Evolutionary conservation across 2,113 vertebrate genomes (phyloP).

Genomic region (Campylomormyrus tamandua): DNA sequence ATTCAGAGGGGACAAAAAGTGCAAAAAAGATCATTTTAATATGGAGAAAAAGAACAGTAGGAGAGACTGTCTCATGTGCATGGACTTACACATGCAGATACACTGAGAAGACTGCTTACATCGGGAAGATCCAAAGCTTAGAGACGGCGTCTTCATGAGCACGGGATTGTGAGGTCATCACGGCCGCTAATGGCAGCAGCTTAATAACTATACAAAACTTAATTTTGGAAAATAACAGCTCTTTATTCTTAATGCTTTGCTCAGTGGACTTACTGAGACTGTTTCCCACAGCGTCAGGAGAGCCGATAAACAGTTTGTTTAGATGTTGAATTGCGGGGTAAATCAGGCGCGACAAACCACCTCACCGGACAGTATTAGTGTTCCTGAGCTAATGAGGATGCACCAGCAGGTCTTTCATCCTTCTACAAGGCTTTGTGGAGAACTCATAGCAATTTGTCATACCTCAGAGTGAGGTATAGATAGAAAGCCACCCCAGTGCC

Average conservation of each 20-base stretch:
- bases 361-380: neutral
- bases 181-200: neutral
- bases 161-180: neutral
- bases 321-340: neutral
- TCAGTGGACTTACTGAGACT: neutral
- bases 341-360: neutral
- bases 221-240: neutral
- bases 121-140: neutral
- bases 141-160: neutral
- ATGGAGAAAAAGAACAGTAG: neutral
- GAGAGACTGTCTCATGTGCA: neutral
- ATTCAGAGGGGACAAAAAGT: neutral
- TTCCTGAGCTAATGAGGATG: neutral
- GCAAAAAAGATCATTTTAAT: neutral
- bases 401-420: neutral
- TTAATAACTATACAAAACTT: neutral
- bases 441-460: neutral
- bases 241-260: neutral
- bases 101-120: neutral
- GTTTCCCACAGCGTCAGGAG: neutral
- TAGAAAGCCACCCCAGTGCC: neutral
- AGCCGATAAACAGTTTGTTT: neutral
- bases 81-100: neutral
- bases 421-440: neutral
- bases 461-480: neutral